Percentiles rank a stretch among this genome's conserved stretches.
Conservation (phyloP, 2,797 vertebrate species). For the Sebastiscus albofasciatus region DNA sequence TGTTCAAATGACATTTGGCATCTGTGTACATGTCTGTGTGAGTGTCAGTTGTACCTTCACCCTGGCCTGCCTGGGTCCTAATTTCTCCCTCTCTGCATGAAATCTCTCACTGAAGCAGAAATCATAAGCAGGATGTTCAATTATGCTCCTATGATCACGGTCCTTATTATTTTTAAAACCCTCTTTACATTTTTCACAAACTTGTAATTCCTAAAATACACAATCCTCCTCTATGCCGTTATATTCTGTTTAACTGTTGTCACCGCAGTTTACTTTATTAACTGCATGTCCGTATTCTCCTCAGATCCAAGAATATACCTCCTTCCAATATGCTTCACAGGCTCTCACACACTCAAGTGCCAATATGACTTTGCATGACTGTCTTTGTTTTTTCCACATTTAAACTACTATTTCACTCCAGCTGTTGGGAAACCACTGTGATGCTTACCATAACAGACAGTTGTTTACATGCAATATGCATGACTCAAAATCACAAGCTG, state of each 20-base stretch:
- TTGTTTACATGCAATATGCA: background rate
- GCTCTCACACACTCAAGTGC: background rate
- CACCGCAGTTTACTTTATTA: slow-evolving; percentile 22
- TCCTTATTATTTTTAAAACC: background rate
- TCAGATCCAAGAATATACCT: background rate
- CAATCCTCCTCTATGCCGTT: background rate
- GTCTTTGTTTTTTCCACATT: background rate
- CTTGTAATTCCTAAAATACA: background rate
- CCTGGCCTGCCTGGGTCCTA: background rate
- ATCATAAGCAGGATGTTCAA: background rate
- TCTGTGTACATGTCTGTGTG: slow-evolving; percentile 14
- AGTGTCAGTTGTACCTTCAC: background rate
- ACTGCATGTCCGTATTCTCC: background rate
- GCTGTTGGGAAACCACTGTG: background rate
- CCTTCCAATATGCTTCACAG: background rate
- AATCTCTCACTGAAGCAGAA: background rate
- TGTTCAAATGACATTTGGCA: slow-evolving; percentile 36
- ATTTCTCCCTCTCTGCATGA: background rate
- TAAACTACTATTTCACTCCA: background rate
- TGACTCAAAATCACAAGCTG: background rate
- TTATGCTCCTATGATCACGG: background rate
- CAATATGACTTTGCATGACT: background rate
- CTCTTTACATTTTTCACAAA: background rate
- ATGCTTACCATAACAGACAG: background rate
- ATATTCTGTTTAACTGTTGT: background rate